phyloP scores from a whole-genome alignment of 2,797 vertebrate genomes.

The Peromyscus attwateri region DNA sequence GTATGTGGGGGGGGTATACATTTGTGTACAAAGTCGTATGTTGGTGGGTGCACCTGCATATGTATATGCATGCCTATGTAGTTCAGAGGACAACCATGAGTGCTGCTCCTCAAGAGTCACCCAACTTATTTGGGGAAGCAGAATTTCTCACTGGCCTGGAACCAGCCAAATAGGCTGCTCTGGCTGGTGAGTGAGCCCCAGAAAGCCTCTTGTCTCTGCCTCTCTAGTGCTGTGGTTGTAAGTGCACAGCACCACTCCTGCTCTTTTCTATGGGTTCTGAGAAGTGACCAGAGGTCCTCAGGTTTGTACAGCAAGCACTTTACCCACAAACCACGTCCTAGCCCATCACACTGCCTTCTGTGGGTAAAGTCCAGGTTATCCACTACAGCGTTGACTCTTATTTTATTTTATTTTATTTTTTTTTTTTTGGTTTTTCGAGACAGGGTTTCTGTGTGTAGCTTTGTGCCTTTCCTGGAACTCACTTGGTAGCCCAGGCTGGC shows the following conservation, averaged over 20 bases:
- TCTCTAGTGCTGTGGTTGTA: not conserved
- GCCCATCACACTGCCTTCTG: not conserved
- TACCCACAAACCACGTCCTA: not conserved
- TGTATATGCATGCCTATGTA: not conserved
- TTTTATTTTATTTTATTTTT: too few species aligned
- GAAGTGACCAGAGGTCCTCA: not conserved
- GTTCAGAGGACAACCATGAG: not conserved
- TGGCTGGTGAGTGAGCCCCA: not conserved
- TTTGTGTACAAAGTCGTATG: not conserved
- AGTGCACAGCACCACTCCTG: not conserved
- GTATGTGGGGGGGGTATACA: not conserved
- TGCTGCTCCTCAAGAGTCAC: not conserved
- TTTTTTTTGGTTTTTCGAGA: too few species aligned
- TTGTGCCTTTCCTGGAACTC: too few species aligned
- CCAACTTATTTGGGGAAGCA: not conserved
- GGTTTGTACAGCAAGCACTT: not conserved
- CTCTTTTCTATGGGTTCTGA: not conserved
- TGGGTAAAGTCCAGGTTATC: not conserved
- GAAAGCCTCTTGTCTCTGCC: not conserved
- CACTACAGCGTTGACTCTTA: not conserved
- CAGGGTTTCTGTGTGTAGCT: too few species aligned
- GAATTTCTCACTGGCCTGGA: not conserved
- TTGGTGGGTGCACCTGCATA: not conserved
- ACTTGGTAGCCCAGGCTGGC: too few species aligned
- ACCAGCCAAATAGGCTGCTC: not conserved